A percentile compares a stretch with the other conserved stretches of the same genome.
Conservation (phyloP, 2,797 vertebrate genomes). For the Coendou prehensilis region DNA sequence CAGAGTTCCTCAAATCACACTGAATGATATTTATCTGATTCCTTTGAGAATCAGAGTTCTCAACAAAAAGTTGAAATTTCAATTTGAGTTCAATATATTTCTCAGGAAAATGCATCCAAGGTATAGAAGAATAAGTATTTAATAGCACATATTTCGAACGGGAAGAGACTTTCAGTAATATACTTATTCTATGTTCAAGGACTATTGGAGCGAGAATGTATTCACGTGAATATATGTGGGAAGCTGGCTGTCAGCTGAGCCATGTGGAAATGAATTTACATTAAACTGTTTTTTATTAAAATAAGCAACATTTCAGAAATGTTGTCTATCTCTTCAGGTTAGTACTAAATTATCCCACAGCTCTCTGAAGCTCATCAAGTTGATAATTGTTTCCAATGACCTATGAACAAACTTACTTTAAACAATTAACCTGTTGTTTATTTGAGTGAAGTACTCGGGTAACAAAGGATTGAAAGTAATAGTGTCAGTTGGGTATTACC, state of each 20-base stretch:
- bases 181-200: not conserved
- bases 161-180: not conserved
- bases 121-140: not conserved
- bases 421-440: conserved; percentile 53
- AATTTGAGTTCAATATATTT: not conserved
- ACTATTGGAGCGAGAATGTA: conserved; percentile 29
- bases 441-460: not conserved
- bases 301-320: conserved; percentile 71
- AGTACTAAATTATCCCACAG: conserved; percentile 56
- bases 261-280: conserved; percentile 64
- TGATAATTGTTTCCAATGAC: conserved; percentile 71
- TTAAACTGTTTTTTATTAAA: conserved; percentile 71
- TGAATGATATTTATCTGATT: not conserved
- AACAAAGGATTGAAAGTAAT: not conserved
- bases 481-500: not conserved
- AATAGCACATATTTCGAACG: conserved; percentile 14
- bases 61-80: conserved; percentile 28
- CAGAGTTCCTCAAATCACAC: not conserved
- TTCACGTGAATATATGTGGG: conserved; percentile 56
- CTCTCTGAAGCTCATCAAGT: conserved; percentile 59
- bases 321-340: conserved; percentile 68
- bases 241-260: conserved; percentile 67
- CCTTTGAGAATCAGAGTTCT: not conserved
- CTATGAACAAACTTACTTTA: conserved; percentile 64
- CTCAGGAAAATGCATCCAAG: not conserved